Base-by-base conservation (phyloP, 2,888 invertebrate species). In the Acleris laterana region DNA sequence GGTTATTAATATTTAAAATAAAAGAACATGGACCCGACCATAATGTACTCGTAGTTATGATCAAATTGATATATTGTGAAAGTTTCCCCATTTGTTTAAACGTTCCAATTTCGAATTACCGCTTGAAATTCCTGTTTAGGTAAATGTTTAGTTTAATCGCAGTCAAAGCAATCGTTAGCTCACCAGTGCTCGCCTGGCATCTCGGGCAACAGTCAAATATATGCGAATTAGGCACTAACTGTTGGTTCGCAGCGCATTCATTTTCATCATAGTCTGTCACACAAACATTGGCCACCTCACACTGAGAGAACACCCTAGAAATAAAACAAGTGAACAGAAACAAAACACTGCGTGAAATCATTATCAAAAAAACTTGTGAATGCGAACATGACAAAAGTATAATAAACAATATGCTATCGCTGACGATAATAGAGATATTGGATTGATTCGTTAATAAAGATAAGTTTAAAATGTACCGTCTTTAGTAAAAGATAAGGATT, bases 131-230 rank as follows among this genome's bases (percentile, higher is more conserved):
- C 6, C 32, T 32, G 32, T 38, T 13, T 13, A 38, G 38, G 13
- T 49, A 49, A 20, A 11, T 19, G 22, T 51, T 51, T 51, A 9
- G 16, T 20, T 7, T 51, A 44, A 53, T 44, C 50, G 1, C 6
- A 11, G 22, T 51, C 19, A 58, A 48, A 48, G 13, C 22, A 56
- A 38, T 22, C 16, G 32, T 55, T 50, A 13, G 49, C 64, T 70
- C 73, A 77, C 77, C 77, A 60, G 76, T 69, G 9, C 49, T 42
- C 3, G 64, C 13, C 65, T 69, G 73, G 72, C 94, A 94, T 42
- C 85, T 84, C 13, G 93, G 93, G 73, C 94, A 94, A 70, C 93
- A 93, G 16, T 82, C 85, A 63, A 76, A 81, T 74, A 93, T 79
- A 49, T 72, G 76, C 5, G 73, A 69, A 67, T 85, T 82, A 13